A percentile compares a stretch with the other conserved stretches of the same genome.
Conservation (phyloP, 2,888 invertebrate genomes). For the Drosophila mettleri region DNA sequence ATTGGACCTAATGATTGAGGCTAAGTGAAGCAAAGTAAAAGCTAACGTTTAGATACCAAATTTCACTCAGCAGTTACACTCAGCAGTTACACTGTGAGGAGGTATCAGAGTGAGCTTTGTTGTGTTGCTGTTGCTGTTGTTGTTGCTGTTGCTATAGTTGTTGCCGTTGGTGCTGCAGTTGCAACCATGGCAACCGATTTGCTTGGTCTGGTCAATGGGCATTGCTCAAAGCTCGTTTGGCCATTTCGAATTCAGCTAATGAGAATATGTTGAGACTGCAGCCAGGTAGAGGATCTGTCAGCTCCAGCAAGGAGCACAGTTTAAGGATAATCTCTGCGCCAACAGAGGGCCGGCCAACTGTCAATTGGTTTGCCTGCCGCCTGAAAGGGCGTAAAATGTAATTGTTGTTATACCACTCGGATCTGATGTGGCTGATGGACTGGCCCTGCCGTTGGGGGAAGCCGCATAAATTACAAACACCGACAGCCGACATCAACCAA, state of each 20-base stretch:
- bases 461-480: slow-evolving; percentile 80
- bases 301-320: not conserved
- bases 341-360: not conserved
- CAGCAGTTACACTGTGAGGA: no score
- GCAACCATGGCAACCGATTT: slow-evolving; percentile 54
- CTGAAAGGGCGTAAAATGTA: slow-evolving; percentile 44
- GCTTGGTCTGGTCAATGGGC: slow-evolving; percentile 30
- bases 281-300: not conserved
- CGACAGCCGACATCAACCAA: slow-evolving; percentile 60
- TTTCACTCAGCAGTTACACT: not conserved
- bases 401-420: slow-evolving; percentile 40
- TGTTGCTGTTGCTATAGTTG: slow-evolving; percentile 39
- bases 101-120: slow-evolving; percentile 6
- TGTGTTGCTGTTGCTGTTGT: slow-evolving; percentile 37
- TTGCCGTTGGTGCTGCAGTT: slow-evolving; percentile 43
- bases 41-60: not conserved
- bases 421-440: slow-evolving; percentile 21
- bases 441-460: slow-evolving; percentile 44
- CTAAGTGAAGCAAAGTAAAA: slow-evolving; percentile 10
- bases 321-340: not conserved
- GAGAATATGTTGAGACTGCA: slow-evolving; percentile 1
- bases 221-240: slow-evolving; percentile 7
- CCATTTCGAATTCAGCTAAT: slow-evolving; percentile 2
- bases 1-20: slow-evolving; percentile 26
- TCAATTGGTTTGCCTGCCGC: not conserved